Evolutionary conservation across 2,888 invertebrate genomes (phyloP).

Genomic region (Cenopis cana): DNA sequence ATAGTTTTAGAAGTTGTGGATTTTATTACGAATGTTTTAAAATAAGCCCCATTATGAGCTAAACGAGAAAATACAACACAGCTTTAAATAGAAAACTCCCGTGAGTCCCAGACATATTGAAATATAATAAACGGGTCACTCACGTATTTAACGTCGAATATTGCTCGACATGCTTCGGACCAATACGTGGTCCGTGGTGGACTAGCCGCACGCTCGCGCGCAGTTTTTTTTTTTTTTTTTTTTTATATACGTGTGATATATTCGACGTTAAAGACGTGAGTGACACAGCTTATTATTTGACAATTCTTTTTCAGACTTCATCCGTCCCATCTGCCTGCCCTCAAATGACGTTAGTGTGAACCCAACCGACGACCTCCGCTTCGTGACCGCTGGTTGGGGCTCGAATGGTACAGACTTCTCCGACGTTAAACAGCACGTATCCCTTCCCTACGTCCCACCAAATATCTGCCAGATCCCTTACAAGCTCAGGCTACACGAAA

Average conservation of each 20-base stretch:
- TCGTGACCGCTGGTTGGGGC: conserved; percentile 77
- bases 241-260: too few relatives aligned
- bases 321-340: conserved; percentile 61
- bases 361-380: conserved; percentile 44
- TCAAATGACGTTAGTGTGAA: conserved; percentile 46
- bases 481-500: conserved; percentile 35
- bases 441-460: conserved; percentile 50
- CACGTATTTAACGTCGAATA: too few relatives aligned
- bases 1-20: neutral
- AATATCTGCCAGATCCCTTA: conserved; percentile 44
- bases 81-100: too few relatives aligned
- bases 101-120: too few relatives aligned
- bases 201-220: too few relatives aligned
- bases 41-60: neutral
- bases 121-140: too few relatives aligned
- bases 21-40: neutral
- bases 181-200: too few relatives aligned
- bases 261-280: too few relatives aligned
- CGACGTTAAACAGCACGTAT: conserved; percentile 54
- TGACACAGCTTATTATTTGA: too few relatives aligned
- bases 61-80: neutral
- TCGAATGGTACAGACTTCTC: conserved; percentile 62
- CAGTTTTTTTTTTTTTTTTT: too few relatives aligned
- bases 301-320: conserved; percentile 57
- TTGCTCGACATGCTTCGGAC: too few relatives aligned